These are phyloP conservation scores for Alouatta palliata DNA, from an alignment of 2,113 vertebrate genomes.

Conservation along the genomic window DNA sequence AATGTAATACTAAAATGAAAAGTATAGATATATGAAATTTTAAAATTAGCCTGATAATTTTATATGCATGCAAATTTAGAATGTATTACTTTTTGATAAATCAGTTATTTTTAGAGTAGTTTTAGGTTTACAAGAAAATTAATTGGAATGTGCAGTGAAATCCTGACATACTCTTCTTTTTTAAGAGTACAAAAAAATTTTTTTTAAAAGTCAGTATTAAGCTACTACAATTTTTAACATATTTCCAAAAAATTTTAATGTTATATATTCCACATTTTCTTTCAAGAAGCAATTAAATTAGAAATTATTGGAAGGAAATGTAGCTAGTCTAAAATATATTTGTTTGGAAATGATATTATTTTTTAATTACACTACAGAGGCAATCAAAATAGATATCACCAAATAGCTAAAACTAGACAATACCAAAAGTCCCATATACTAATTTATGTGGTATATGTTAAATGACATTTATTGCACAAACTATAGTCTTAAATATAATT, in stretches of 20 bases:
- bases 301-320: not conserved
- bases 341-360: not conserved
- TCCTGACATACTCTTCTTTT: not conserved
- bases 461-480: not conserved
- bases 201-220: not conserved
- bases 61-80: not conserved
- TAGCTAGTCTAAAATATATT: not conserved
- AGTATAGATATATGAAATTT: not conserved
- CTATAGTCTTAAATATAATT: not conserved
- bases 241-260: not conserved
- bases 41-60: not conserved
- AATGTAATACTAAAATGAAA: not conserved
- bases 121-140: not conserved
- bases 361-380: not conserved
- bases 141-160: not conserved
- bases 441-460: not conserved
- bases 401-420: not conserved
- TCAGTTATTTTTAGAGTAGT: not conserved
- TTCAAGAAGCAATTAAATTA: not conserved
- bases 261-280: not conserved
- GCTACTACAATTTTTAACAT: not conserved
- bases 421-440: not conserved
- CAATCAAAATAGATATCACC: not conserved
- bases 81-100: not conserved
- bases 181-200: not conserved